These are phyloP conservation scores for Microctonus brassicae DNA, from an alignment of 2,888 invertebrate genomes.

Conservation along the genomic window DNA sequence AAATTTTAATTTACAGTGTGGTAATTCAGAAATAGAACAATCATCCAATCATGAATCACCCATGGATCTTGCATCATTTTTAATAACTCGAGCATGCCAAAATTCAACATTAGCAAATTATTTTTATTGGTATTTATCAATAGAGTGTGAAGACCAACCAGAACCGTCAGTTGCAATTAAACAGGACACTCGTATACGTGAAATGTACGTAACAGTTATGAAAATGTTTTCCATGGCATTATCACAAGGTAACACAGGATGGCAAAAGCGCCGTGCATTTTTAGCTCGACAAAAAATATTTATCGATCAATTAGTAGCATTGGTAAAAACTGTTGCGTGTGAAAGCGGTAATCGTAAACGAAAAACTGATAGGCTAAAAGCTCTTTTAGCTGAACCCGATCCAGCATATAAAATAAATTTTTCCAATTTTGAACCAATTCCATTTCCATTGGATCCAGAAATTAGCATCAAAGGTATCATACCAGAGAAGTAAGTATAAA, in stretches of 20 bases:
- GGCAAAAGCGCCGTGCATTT: conserved; percentile 82
- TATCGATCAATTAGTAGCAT: conserved; percentile 88
- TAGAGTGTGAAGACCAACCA: conserved; percentile 91
- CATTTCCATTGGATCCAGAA: conserved; percentile 94
- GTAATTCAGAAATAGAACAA: conserved; percentile 58
- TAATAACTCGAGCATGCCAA: conserved; percentile 89
- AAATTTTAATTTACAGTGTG: conserved; percentile 52
- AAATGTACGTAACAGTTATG: conserved; percentile 93
- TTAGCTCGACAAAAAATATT: conserved; percentile 90
- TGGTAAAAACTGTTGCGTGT: conserved; percentile 89
- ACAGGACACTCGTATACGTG: conserved; percentile 80
- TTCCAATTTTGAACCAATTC: conserved; percentile 90
- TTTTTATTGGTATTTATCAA: conserved; percentile 95
- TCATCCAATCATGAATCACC: conserved; percentile 57
- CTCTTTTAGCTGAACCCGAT: conserved; percentile 84
- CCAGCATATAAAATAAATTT: conserved; percentile 87
- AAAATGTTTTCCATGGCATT: conserved; percentile 84
- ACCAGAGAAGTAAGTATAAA: conserved; percentile 76
- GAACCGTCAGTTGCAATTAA: conserved; percentile 75
- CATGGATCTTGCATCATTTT: conserved; percentile 88
- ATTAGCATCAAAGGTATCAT: conserved; percentile 90
- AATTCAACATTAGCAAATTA: conserved; percentile 95
- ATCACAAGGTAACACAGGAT: conserved; percentile 78
- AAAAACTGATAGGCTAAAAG: conserved; percentile 91
- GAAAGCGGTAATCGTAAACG: conserved; percentile 93